A percentile compares a stretch with the other conserved stretches of the same genome.
phyloP scores from a whole-genome alignment of 2,888 invertebrate species.

The Scaptodrosophila latifasciaeformis region DNA sequence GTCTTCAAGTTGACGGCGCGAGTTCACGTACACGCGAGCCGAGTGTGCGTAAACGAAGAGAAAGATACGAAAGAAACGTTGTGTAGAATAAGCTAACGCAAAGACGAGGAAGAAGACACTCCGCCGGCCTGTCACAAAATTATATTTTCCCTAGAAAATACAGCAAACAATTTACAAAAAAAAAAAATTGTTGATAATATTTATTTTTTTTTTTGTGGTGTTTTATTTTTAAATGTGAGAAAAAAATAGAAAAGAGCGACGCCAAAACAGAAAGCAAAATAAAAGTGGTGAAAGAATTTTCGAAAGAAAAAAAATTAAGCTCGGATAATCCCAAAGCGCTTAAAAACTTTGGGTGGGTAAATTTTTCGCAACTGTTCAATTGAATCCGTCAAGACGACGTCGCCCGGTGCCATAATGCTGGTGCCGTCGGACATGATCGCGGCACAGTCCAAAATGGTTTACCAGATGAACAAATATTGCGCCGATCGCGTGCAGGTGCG shows the following conservation, averaged over 20 bases:
- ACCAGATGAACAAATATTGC: conserved; percentile 96
- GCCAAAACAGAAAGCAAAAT: no score
- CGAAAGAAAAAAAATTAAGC: no score
- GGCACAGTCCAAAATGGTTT: conserved; percentile 95
- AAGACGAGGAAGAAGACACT: conserved; percentile 8
- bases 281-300: no score
- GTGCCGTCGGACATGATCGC: conserved; percentile 96
- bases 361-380: no score
- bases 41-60: conserved; percentile 32
- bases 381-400: conserved; percentile 41
- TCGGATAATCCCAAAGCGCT: no score
- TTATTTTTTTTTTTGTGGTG: no score
- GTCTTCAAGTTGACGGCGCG: conserved; percentile 72
- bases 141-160: conserved; percentile 7
- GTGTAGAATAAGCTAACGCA: conserved; percentile 7
- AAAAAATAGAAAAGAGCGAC: no score
- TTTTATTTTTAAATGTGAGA: no score
- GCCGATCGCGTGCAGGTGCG: conserved; percentile 92
- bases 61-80: conserved; percentile 12
- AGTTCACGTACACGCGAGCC: conserved; percentile 63
- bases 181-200: no score
- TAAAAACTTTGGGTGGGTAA: no score
- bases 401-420: conserved; percentile 80
- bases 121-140: conserved; percentile 1
- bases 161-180: neutral